These are phyloP conservation scores for Myripristis murdjan DNA, from an alignment of 2,797 vertebrate species.

Conservation along the genomic window DNA sequence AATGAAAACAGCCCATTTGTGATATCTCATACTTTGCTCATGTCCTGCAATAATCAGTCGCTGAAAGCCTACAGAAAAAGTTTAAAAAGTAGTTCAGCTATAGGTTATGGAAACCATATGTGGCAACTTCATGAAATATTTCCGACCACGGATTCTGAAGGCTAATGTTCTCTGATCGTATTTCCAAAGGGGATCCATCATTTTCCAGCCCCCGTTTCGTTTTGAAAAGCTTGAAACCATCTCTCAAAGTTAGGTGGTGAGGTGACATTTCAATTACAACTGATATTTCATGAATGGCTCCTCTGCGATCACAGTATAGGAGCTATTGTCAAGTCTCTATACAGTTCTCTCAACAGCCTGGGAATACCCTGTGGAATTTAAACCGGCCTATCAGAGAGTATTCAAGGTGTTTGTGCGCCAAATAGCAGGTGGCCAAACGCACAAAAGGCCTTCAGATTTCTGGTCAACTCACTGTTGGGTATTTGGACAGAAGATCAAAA, in stretches of 20 bases:
- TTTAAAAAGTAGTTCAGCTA: not conserved
- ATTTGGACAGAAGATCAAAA: slow-evolving; percentile 36
- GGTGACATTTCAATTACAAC: slow-evolving; percentile 52
- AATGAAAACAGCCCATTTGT: not conserved
- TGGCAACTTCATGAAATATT: slow-evolving; percentile 7
- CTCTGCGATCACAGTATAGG: slow-evolving; percentile 36
- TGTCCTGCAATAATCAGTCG: not conserved
- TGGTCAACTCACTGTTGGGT: slow-evolving; percentile 34
- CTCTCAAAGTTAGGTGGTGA: slow-evolving; percentile 56
- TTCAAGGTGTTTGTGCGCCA: slow-evolving; percentile 26
- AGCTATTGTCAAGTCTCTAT: slow-evolving; percentile 10
- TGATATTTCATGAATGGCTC: slow-evolving; percentile 42
- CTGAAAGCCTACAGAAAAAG: not conserved
- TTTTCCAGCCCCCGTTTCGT: slow-evolving; percentile 49
- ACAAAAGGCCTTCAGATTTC: slow-evolving; percentile 59
- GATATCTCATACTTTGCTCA: not conserved
- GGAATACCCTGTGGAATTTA: slow-evolving; percentile 38
- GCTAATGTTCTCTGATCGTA: slow-evolving; percentile 42
- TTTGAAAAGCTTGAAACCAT: slow-evolving; percentile 57
- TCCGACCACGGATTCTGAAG: slow-evolving; percentile 7
- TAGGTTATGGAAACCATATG: slow-evolving; percentile 6
- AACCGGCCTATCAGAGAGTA: slow-evolving; percentile 29
- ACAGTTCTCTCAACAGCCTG: slow-evolving; percentile 42
- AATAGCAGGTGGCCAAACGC: slow-evolving; percentile 40
- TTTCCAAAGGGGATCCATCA: slow-evolving; percentile 34